Evolutionary conservation across 2,888 invertebrate species (phyloP).

Genomic region (Frankliniella intonsa): DNA sequence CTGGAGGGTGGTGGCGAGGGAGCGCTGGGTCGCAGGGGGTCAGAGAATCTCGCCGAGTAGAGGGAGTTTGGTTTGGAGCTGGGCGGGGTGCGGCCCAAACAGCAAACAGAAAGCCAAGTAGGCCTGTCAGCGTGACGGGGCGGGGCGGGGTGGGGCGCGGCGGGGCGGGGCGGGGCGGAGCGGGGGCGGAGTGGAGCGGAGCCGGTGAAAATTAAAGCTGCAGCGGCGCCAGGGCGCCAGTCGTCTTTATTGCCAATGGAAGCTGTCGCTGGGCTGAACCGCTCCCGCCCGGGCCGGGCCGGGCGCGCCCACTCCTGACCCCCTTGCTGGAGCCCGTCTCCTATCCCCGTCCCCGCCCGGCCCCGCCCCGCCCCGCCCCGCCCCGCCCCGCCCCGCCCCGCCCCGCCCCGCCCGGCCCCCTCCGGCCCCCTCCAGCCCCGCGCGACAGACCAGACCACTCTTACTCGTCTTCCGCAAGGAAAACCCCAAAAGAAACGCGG

Average conservation of each 20-base stretch:
- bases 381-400: too few species aligned
- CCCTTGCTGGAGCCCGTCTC: neutral
- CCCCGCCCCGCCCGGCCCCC: neutral
- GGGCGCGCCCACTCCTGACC: too few species aligned
- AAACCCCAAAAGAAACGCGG: too few species aligned
- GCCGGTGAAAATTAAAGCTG: neutral
- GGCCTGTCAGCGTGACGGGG: slow-evolving; percentile 12
- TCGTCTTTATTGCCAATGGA: slow-evolving; percentile 13
- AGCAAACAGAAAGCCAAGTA: neutral
- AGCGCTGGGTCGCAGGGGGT: too few species aligned
- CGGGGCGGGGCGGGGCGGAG: slow-evolving; percentile 35
- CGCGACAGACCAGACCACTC: too few species aligned
- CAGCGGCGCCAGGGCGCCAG: too few species aligned
- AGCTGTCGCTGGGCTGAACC: neutral
- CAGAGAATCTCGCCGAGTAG: too few species aligned
- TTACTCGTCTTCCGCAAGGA: too few species aligned
- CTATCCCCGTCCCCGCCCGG: neutral
- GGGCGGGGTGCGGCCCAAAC: too few species aligned
- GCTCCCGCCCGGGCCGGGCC: neutral
- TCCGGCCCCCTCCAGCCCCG: too few species aligned
- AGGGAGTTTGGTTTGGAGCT: too few species aligned
- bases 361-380: neutral
- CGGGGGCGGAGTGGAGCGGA: neutral
- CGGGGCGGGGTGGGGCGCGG: slow-evolving; percentile 32
- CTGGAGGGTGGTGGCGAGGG: too few species aligned